Base-by-base conservation (phyloP, 2,113 vertebrate genomes). In the Steatornis caripensis region DNA sequence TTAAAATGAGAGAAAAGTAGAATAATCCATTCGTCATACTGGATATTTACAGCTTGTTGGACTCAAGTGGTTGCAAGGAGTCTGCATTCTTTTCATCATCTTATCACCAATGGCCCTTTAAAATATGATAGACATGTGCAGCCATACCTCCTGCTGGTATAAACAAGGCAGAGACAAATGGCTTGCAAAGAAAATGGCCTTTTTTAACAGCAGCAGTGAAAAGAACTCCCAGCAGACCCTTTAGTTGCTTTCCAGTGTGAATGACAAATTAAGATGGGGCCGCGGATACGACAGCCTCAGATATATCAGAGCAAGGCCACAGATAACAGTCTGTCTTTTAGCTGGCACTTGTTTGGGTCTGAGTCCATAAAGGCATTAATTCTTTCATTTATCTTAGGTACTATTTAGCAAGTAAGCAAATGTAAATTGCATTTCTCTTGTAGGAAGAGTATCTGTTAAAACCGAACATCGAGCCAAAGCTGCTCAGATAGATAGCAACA, bases 141-240 rank as follows among this genome's bases (percentile, higher is more conserved):
- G 43, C 71, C 70, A 30, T 78, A 79, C 41, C 64, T 86, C 88
- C 93, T 68, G 70, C 87, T 61, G 80, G 5, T 84, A 78, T 6
- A 76, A 92, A 90, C 84, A 62, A 92, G 88, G 77, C 93, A 87
- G n/a, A 80, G 89, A 92, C 57, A 85, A 96, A 71, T 12, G 78
- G 43, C 48, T 83, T 2, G 24, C 58, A 17, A 89, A 72, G 46
- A 83, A 93, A 94, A 87, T 54, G 32, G 46, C 48, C n/a, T 81
- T 81, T 92, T 69, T 15, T 45, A 93, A 19, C 58, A 41, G 76
- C 89, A 78, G 60, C 81, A 18, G 13, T n/a, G 46, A 23, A 60
- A 87, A 75, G 45, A 53, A 82, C 54, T 95, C 92, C 94, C 85
- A 89, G 85, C 87, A 92, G 89, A 94, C 43, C 76, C 55, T 92